Evolutionary conservation across 2,113 vertebrate species (phyloP).

Genomic region (Chaenocephalus aceratus): DNA sequence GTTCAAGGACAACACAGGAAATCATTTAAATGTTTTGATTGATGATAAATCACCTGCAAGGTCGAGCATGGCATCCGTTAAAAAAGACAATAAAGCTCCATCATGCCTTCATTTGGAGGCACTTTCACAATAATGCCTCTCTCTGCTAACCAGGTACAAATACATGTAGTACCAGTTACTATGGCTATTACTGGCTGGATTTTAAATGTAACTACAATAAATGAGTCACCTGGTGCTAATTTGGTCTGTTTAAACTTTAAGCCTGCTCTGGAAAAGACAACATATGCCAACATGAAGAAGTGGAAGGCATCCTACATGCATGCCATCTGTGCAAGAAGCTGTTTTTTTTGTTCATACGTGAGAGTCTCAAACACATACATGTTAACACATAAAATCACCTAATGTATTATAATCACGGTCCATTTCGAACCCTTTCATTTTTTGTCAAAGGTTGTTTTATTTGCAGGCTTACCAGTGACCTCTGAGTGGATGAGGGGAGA

Average conservation of each 20-base stretch:
- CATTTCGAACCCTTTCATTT: too few relatives aligned
- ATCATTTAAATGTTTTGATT: conserved; percentile 3
- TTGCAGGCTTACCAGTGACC: too few relatives aligned
- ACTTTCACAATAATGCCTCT: not conserved
- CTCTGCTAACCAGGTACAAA: not conserved
- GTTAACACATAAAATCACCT: not conserved
- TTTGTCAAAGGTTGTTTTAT: too few relatives aligned
- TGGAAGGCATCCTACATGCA: conserved; percentile 72
- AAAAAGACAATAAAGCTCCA: conserved; percentile 1
- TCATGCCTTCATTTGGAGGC: conserved; percentile 12
- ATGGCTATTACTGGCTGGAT: not conserved
- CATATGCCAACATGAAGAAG: conserved; percentile 76
- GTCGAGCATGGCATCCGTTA: not conserved
- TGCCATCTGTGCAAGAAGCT: conserved; percentile 73
- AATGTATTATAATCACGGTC: not conserved
- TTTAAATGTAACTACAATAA: conserved; percentile 9
- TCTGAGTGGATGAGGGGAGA: not conserved
- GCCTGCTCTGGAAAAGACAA: conserved; percentile 67
- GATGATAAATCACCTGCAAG: conserved; percentile 25
- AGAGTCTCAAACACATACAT: conserved; percentile 20
- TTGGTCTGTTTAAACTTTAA: conserved; percentile 42
- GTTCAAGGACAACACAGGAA: conserved; percentile 35
- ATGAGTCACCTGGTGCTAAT: conserved; percentile 27
- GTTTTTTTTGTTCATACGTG: conserved; percentile 30
- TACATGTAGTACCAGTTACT: not conserved